phyloP scores from a whole-genome alignment of 1,140 invertebrate genomes.

The Zophobas atratus region DNA sequence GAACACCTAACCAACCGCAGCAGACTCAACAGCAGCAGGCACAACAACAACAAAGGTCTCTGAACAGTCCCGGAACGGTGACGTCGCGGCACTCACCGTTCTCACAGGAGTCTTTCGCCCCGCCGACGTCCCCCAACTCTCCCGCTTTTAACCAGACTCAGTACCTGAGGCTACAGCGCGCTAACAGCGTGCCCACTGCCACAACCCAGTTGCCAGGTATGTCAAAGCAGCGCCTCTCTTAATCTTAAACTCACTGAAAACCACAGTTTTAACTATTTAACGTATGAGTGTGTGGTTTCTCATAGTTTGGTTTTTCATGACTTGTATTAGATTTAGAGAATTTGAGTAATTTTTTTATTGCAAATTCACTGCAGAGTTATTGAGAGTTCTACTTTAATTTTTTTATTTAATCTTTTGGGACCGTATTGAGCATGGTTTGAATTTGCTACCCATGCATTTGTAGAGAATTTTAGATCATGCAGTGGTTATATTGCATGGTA shows the following conservation, averaged over 20 bases:
- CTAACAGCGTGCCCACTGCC: conserved; percentile 76
- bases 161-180: conserved; percentile 76
- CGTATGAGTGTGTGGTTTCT: conserved; percentile 40
- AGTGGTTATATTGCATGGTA: conserved; percentile 63
- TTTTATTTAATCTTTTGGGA: conserved; percentile 32
- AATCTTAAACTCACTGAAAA: conserved; percentile 7
- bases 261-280: conserved; percentile 29
- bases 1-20: conserved; percentile 61
- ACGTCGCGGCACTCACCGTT: conserved; percentile 73
- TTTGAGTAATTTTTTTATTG: conserved; percentile 23
- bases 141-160: conserved; percentile 69
- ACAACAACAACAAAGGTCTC: conserved; percentile 60
- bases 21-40: conserved; percentile 55
- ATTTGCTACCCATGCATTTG: conserved; percentile 62
- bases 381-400: conserved; percentile 15
- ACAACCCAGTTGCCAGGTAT: conserved; percentile 73
- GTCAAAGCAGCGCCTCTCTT: not conserved
- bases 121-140: conserved; percentile 72
- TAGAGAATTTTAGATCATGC: conserved; percentile 60
- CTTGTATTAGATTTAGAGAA: conserved; percentile 32
- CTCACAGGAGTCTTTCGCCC: conserved; percentile 72
- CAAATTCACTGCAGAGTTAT: conserved; percentile 34
- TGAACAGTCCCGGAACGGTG: conserved; percentile 63
- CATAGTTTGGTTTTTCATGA: conserved; percentile 43
- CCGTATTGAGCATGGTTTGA: conserved; percentile 60